phyloP scores from a whole-genome alignment of 2,888 invertebrate genomes.

The Halictus ligatus region DNA sequence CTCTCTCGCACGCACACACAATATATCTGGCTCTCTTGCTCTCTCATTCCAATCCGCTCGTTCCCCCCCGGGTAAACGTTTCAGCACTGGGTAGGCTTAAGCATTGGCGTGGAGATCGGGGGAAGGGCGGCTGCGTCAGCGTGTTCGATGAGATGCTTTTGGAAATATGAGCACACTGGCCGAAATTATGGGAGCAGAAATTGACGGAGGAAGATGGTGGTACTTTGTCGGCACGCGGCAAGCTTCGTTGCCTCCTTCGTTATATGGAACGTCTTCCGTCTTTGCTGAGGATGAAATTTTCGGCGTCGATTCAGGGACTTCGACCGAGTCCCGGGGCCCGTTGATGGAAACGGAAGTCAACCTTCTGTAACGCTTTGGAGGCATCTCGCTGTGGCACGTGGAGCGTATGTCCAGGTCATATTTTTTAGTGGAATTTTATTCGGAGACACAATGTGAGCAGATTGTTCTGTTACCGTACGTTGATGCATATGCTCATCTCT shows the following conservation, averaged over 20 bases:
- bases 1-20: not conserved
- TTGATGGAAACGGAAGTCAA: not conserved
- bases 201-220: not conserved
- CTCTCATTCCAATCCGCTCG: slow-evolving; percentile 48
- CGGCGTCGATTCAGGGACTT: not conserved
- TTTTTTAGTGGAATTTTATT: not conserved
- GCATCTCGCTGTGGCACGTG: too few species aligned
- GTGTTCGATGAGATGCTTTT: not conserved
- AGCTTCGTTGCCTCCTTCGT: not conserved
- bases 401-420: not conserved
- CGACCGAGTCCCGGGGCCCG: too few species aligned
- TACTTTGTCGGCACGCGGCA: not conserved
- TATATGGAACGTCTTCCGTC: not conserved
- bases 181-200: not conserved
- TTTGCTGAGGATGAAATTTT: not conserved
- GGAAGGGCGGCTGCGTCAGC: slow-evolving; percentile 5
- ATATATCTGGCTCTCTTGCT: slow-evolving; percentile 12
- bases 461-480: too few species aligned
- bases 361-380: not conserved
- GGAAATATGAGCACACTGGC: not conserved
- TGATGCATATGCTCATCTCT: not conserved
- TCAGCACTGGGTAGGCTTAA: slow-evolving; percentile 64
- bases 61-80: slow-evolving; percentile 66
- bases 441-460: too few species aligned
- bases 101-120: slow-evolving; percentile 59